Evolutionary conservation across 2,113 vertebrate species (phyloP), one percentile per base, ranked within the genome.

Genomic region (Chrysemys picta): DNA sequence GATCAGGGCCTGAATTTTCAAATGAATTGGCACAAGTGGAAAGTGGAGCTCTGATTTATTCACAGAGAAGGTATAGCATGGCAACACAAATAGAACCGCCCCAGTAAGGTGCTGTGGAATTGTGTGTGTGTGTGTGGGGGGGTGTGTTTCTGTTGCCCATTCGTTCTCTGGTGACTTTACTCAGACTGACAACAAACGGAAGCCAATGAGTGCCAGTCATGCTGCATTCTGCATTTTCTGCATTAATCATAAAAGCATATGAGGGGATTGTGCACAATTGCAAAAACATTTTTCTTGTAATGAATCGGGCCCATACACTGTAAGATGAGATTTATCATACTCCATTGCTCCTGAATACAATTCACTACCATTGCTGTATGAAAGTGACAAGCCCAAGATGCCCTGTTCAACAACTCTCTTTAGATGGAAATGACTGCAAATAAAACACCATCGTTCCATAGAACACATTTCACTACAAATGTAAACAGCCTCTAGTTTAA

Each of bases 361-460:
- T 98, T 98, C 98, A 98, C 98, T 98, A 98, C 96, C 98, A 96
- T 94, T 95, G 97, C 96, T 89, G 97, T 47, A 98, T 98, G 98
- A 98, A 91, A 94, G 98, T 97, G 98, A 96, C 91, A 6, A 97
- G 96, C 97, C 96, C 96, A 82, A 84, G 88, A 97, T 93, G 98
- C 96, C 97, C 97, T 96, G 95, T 87, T 97, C 89, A 27, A 96
- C 95, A 91, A 62, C 53, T 17, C 0, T 62, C 97, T 94, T 45
- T 81, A 82, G 56, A 98, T 98, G 98, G 96, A 97, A 89, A 98
- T 97, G 97, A 94, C 95, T 94, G 97, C 97, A 97, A 84, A 21
- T 79, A 93, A 97, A 85, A 85, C 90, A 89, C 50, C 97, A 17
- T 69, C 49, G 56, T 75, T 91, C 95, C 90, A 82, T 95, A 45